Percentiles rank a stretch among this genome's conserved stretches.
phyloP scores from a whole-genome alignment of 2,888 invertebrate species.

The Caenorhabditis sulstoni region DNA sequence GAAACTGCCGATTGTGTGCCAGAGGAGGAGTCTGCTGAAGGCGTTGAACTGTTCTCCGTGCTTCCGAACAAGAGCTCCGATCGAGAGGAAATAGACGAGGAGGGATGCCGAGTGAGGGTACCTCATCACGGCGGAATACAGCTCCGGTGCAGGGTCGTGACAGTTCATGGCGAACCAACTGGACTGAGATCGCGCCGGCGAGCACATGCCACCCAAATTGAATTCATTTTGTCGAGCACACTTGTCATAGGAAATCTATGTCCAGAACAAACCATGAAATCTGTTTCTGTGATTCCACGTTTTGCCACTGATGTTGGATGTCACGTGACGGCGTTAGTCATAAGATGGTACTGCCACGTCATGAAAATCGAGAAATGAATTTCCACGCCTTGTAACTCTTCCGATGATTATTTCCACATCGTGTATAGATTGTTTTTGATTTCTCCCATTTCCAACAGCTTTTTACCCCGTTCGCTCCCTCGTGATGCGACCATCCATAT shows the following conservation, averaged over 20 bases:
- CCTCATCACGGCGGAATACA: conserved; percentile 12
- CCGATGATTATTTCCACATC: no score
- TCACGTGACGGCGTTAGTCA: no score
- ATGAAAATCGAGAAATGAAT: no score
- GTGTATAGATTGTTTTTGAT: no score
- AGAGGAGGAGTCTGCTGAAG: conserved; percentile 28
- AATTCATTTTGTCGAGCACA: conserved; percentile 2
- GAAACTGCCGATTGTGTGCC: conserved; percentile 45
- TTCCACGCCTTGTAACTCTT: no score
- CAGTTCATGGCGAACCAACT: conserved; percentile 16
- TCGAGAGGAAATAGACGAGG: conserved; percentile 8
- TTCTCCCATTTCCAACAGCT: no score
- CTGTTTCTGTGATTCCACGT: neutral
- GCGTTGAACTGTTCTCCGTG: conserved; percentile 22
- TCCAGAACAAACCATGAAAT: conserved; percentile 11
- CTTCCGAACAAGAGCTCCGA: conserved; percentile 13
- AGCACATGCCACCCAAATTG: neutral
- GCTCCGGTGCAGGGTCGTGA: conserved; percentile 13
- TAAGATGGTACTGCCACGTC: no score
- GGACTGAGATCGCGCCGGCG: no score
- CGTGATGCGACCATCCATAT: neutral
- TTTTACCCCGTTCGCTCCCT: no score
- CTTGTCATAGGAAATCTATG: no score
- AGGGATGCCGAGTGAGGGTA: conserved; percentile 19
- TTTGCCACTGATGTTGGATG: no score